Conservation (phyloP, 2,888 invertebrate genomes). For the Callimorpha dominula region DNA sequence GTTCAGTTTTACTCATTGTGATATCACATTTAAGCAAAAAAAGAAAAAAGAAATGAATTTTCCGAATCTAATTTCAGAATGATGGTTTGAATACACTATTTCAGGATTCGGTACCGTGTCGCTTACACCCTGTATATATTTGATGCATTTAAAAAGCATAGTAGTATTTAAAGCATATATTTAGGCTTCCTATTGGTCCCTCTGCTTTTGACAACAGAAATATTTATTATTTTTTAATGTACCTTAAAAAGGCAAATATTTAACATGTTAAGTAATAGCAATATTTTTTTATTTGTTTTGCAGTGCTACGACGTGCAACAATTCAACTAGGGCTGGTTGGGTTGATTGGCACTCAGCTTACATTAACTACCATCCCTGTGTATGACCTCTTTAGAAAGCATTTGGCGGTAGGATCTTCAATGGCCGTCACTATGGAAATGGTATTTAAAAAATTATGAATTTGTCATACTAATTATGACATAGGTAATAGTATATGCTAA, state of each 20-base stretch:
- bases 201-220: not conserved
- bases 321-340: conserved; percentile 59
- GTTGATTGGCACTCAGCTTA: conserved; percentile 55
- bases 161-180: not conserved
- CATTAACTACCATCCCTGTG: conserved; percentile 66
- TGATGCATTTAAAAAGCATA: not conserved
- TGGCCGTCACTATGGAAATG: conserved; percentile 78
- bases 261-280: not conserved
- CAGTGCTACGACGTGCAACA: conserved; percentile 65
- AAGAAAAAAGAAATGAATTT: too few species aligned
- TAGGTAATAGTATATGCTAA: too few species aligned
- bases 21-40: too few species aligned
- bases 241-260: too few species aligned
- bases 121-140: too few species aligned
- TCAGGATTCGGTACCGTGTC: too few species aligned
- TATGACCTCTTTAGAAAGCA: conserved; percentile 70
- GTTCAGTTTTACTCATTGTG: too few species aligned
- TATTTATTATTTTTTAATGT: not conserved
- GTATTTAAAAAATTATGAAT: conserved; percentile 45
- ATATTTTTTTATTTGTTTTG: conserved; percentile 28
- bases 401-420: conserved; percentile 74
- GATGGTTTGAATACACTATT: too few species aligned
- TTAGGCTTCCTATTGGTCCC: not conserved
- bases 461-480: too few species aligned
- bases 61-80: too few species aligned